These are phyloP conservation scores for Apeltes quadracus DNA, from an alignment of 2,113 vertebrate species.

Conservation along the genomic window DNA sequence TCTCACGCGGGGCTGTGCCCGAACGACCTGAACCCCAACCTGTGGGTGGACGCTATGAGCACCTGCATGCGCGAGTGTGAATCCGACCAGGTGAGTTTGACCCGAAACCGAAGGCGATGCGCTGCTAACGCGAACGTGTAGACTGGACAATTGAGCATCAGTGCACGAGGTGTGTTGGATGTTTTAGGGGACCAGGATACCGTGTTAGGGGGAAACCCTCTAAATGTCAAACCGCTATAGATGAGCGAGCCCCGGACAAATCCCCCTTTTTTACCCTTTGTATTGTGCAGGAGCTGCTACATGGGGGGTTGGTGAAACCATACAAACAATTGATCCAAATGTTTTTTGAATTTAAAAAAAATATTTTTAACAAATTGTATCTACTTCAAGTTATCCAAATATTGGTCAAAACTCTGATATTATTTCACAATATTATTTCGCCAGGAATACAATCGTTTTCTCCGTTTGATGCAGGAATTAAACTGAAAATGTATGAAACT, in stretches of 20 bases:
- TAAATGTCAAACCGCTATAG: background rate
- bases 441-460: background rate
- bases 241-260: background rate
- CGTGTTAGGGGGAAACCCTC: background rate
- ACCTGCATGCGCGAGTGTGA: slow-evolving; percentile 96
- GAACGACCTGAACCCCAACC: slow-evolving; percentile 98
- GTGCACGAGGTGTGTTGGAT: background rate
- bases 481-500: background rate
- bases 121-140: background rate
- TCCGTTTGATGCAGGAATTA: background rate
- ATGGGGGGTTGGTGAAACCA: background rate
- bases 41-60: slow-evolving; percentile 99
- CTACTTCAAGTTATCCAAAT: background rate
- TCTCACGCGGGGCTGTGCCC: slow-evolving; percentile 97
- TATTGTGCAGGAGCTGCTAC: background rate
- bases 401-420: background rate
- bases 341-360: too few species aligned
- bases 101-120: background rate
- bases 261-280: background rate
- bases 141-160: background rate
- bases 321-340: background rate
- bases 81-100: slow-evolving; percentile 89
- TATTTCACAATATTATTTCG: too few species aligned
- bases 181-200: background rate
- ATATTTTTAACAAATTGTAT: background rate